Conservation (phyloP, 1,140 invertebrate genomes). For the Penaeus japonicus region DNA sequence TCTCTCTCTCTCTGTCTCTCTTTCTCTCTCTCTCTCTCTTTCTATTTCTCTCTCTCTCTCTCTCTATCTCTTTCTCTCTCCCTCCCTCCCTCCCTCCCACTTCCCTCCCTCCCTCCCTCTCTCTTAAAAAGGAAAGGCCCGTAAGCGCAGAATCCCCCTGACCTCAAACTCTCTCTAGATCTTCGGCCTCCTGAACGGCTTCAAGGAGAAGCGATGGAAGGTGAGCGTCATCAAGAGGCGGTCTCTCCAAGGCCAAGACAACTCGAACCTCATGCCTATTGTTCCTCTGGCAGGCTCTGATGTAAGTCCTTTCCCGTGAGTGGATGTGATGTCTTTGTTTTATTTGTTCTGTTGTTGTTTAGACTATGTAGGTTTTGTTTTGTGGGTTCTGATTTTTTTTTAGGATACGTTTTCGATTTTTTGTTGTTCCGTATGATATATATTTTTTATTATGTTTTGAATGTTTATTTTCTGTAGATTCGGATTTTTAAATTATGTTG, state of each 20-base stretch:
- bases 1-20: background rate
- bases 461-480: too few species aligned
- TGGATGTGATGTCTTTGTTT: too few species aligned
- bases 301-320: too few species aligned
- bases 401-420: too few species aligned
- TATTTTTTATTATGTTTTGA: too few species aligned
- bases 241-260: background rate
- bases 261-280: background rate
- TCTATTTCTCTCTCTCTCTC: background rate
- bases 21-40: background rate
- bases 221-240: background rate
- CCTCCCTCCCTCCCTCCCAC: background rate
- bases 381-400: too few species aligned
- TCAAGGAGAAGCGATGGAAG: conserved; percentile 17
- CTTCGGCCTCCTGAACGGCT: background rate
- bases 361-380: too few species aligned
- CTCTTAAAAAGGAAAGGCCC: background rate
- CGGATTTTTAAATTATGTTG: too few species aligned
- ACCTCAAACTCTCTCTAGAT: background rate
- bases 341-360: too few species aligned
- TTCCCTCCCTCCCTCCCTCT: background rate
- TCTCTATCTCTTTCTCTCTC: background rate
- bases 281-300: background rate
- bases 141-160: background rate
- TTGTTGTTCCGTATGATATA: too few species aligned